Evolutionary conservation across 2,888 invertebrate species (phyloP), one percentile per base, ranked within the genome.

Genomic region (Heteromyza rotundicornis): DNA sequence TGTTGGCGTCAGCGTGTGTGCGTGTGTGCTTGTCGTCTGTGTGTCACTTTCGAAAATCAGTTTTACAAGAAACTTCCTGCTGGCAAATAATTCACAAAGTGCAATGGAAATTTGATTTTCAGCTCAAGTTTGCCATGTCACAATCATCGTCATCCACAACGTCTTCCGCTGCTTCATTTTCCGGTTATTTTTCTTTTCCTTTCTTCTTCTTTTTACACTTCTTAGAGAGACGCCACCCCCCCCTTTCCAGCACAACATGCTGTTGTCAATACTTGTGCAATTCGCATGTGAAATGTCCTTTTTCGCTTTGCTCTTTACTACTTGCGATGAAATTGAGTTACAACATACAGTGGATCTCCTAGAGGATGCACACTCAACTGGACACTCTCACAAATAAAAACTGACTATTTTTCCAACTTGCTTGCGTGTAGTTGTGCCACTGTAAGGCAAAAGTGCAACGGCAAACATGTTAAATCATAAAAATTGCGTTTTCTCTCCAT

Each of bases 11-110:
- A 32, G 27, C 23, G 49, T 50, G 22, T 24, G 24, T 27, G 49
- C 23, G 32, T 57, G 44, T 60, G 35, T 35, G 40, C 58, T 12
- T 40, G 53, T 49, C 27, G 40, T n/a, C 14, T 40, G 40, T 40
- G 40, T 40, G 8, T 7, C 40, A 40, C 40, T 40, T 40, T 40
- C n/a, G 12, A n/a, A 40, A 40, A 40, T 40, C 40, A 40, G 40
- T 40, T 40, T 40, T 40, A 40, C 40, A 40, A 40, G 40, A n/a
- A 8, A 40, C 40, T 40, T 40, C 40, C 40, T 40, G 2, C 14
- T 40, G 40, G 59, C 68, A 68, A 66, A 66, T 66, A 63, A 70
- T 64, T 65, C 64, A 61, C 64, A 66, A 68, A 70, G 65, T 64
- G 66, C 66, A 66, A 61, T 59, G 60, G 58, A 60, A 64, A 64